These are phyloP conservation scores for Dasypus novemcinctus DNA, from an alignment of 2,113 vertebrate genomes.

Conservation along the genomic window DNA sequence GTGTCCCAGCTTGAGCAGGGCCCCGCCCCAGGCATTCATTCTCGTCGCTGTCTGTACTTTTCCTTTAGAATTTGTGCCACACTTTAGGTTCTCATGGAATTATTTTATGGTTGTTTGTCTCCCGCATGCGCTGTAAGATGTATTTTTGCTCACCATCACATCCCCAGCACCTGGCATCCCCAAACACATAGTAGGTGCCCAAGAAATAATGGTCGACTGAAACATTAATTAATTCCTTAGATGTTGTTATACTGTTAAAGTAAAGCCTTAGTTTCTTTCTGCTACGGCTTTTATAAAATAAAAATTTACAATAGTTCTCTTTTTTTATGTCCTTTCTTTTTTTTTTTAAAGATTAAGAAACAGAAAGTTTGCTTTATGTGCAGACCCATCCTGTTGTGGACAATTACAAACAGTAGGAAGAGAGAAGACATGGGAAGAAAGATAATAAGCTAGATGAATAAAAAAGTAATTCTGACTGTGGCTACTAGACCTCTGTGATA, in stretches of 20 bases:
- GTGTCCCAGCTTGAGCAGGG: neutral
- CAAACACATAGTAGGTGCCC: neutral
- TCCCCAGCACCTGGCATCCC: neutral
- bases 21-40: neutral
- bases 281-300: neutral
- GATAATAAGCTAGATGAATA: neutral
- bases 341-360: conserved; percentile 31
- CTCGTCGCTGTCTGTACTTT: neutral
- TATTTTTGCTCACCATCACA: neutral
- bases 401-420: neutral
- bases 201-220: neutral
- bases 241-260: neutral
- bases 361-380: neutral
- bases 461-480: neutral
- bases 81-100: neutral
- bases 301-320: neutral
- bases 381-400: neutral
- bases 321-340: neutral
- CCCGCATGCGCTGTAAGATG: neutral
- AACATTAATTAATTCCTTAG: neutral
- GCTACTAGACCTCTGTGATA: neutral
- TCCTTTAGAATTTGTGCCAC: neutral
- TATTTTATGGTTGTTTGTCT: neutral
- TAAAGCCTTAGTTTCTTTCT: neutral
- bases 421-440: neutral